Evolutionary conservation across 1,140 invertebrate genomes (phyloP).

Genomic region (Ostrea denselamellosa): DNA sequence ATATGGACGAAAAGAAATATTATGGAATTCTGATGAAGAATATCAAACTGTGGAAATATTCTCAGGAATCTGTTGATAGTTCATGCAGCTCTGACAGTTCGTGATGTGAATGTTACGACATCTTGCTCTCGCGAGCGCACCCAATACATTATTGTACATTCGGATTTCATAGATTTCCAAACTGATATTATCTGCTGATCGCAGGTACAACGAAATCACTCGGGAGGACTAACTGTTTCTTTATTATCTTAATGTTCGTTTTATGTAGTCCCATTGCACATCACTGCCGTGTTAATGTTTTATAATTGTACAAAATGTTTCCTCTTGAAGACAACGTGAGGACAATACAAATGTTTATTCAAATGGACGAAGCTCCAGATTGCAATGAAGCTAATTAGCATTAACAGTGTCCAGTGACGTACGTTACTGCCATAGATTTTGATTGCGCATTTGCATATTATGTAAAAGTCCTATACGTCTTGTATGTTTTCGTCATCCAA

Average conservation of each 20-base stretch:
- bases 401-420: slow-evolving; percentile 1
- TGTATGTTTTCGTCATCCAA: too few relatives aligned
- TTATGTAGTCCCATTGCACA: not conserved
- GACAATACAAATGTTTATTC: not conserved
- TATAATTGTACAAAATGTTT: too few relatives aligned
- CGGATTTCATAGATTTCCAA: too few relatives aligned
- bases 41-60: slow-evolving; percentile 52
- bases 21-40: slow-evolving; percentile 47
- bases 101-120: not conserved
- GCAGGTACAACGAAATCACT: too few relatives aligned
- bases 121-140: too few relatives aligned
- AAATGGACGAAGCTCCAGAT: not conserved
- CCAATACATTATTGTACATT: too few relatives aligned
- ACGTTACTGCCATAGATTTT: not conserved
- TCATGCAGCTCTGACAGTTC: not conserved
- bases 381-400: not conserved
- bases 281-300: not conserved
- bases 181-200: too few relatives aligned
- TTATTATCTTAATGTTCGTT: too few relatives aligned
- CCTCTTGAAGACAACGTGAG: not conserved
- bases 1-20: slow-evolving; percentile 37
- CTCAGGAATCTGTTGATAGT: not conserved
- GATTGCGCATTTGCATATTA: not conserved
- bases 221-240: too few relatives aligned
- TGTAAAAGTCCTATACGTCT: not conserved